Base-by-base conservation (phyloP, 2,888 invertebrate species). In the Leucophenga montana region DNA sequence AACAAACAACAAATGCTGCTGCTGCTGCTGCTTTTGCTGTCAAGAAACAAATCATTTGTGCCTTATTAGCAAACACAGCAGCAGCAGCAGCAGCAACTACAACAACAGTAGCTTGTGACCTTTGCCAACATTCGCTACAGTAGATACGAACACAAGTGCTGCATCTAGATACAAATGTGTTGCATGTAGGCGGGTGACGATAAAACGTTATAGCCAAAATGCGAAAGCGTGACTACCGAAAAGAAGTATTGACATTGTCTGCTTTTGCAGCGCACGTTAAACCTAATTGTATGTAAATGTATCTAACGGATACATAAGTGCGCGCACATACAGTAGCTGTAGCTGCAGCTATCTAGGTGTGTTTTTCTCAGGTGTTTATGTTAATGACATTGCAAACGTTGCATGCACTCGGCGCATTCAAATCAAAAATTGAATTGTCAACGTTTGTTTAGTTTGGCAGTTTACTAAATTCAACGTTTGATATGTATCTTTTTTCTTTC, bases 221-320 rank as follows among this genome's bases (percentile, higher is more conserved):
- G 22, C 62, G 27, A 48, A 64, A 64, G 62, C 46, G 62, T 48
- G 62, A 64, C 57, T 57, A 8, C 57, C 31, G 31, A 57, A 57
- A 57, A 57, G 18, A 1, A 50, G 48, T 33, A 33, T 33, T 33
- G 33, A 39, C 39, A 39, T 39, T 39, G 39, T 39, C 3, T 39
- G 39, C 11, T 11, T 39, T 39, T 11, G 39, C 65, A 66, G 62
- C 69, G 69, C 61, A 59, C 31, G 27, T 39, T n/a, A 48, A 57
- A 56, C 3, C 39, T 39, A 72, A 57, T 59, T 66, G 22, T 62
- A 48, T 67, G 44, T 18, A 14, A 20, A 31, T 18, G 27, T 68
- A 31, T 57, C 31, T 76, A 77, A 74, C 69, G 69, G 59, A 69
- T 64, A 33, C 3, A 33, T 33, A 33, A 33, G 33, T 33, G 8